These are phyloP conservation scores for Holacanthus passer DNA, from an alignment of 2,113 vertebrate genomes.

Conservation along the genomic window DNA sequence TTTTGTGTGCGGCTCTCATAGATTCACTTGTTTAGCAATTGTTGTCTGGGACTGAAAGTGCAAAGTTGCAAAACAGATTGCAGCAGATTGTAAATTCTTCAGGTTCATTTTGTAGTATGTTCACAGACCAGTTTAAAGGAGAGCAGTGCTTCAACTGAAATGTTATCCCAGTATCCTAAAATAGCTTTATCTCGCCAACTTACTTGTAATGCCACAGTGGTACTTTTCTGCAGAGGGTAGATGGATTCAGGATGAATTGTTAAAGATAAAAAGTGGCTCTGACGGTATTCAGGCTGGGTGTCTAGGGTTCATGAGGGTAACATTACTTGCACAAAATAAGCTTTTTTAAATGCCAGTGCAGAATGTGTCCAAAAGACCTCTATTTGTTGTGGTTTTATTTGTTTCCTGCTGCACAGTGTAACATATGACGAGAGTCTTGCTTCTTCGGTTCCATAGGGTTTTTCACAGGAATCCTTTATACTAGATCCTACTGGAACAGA, in stretches of 20 bases:
- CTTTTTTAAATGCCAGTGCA: constrained; percentile 26
- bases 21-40: neutral
- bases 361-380: neutral
- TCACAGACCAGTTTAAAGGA: neutral
- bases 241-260: constrained; percentile 8
- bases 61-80: constrained; percentile 3
- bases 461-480: neutral
- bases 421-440: constrained; percentile 17
- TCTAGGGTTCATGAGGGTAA: neutral
- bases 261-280: neutral
- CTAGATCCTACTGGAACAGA: constrained; percentile 33
- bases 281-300: neutral
- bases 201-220: neutral
- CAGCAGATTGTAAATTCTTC: neutral
- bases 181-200: neutral
- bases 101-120: neutral
- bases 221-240: constrained; percentile 15
- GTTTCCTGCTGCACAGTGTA: neutral
- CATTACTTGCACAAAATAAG: neutral
- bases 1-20: constrained; percentile 2
- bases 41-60: constrained; percentile 1
- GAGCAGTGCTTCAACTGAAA: neutral
- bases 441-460: constrained; percentile 11
- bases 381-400: neutral
- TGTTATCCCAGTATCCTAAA: neutral